phyloP scores from a whole-genome alignment of 2,113 vertebrate species.

The Anguilla japonica region DNA sequence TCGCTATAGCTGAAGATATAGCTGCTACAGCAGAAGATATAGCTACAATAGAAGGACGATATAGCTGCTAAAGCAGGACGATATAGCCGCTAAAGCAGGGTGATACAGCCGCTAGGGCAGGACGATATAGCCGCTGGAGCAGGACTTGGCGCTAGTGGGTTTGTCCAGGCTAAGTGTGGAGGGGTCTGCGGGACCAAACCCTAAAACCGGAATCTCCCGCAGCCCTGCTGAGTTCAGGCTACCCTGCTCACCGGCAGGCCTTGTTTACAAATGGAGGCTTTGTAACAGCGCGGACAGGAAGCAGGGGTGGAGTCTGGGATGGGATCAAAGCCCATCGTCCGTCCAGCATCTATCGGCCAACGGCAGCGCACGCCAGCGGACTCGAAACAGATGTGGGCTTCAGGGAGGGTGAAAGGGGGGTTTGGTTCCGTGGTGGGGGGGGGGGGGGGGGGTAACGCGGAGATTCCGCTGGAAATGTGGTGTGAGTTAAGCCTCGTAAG shows the following conservation, averaged over 20 bases:
- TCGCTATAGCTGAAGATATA: too few relatives aligned
- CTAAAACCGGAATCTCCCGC: conserved; percentile 25
- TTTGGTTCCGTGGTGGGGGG: too few relatives aligned
- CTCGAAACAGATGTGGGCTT: conserved; percentile 78
- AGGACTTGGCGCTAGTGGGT: conserved; percentile 23
- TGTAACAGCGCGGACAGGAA: conserved; percentile 51
- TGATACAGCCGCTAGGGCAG: too few relatives aligned
- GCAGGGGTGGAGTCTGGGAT: conserved; percentile 28
- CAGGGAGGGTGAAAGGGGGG: neutral
- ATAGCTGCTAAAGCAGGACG: too few relatives aligned
- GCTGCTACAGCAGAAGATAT: too few relatives aligned
- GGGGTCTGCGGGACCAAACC: conserved; percentile 37
- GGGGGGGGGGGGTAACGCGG: neutral
- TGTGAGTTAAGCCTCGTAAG: conserved; percentile 78
- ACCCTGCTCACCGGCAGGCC: neutral
- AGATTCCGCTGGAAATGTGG: conserved; percentile 69
- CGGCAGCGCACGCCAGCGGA: conserved; percentile 71
- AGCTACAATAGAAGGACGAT: too few relatives aligned
- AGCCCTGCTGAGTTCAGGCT: neutral
- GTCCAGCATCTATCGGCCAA: conserved; percentile 67
- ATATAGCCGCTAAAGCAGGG: too few relatives aligned
- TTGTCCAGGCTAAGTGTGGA: conserved; percentile 28
- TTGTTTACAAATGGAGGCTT: conserved; percentile 41
- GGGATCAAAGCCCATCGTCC: conserved; percentile 37
- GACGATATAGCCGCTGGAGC: neutral